Conservation (phyloP, 2,113 vertebrate genomes). For the Petroica traversi region DNA sequence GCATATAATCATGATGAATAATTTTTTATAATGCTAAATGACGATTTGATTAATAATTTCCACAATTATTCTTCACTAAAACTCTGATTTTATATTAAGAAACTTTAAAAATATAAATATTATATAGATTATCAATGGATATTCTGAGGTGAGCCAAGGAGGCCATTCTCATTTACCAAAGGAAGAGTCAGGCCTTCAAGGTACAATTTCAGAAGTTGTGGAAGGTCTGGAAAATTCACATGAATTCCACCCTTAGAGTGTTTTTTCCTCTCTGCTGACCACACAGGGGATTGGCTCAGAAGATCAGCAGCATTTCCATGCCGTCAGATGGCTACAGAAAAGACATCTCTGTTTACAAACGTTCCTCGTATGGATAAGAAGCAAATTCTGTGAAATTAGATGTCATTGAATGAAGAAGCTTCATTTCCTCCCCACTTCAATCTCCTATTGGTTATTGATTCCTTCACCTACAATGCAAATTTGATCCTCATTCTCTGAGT, state of each 20-base stretch:
- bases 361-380: background rate
- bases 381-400: background rate
- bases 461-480: background rate
- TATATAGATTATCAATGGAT: background rate
- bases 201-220: background rate
- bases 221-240: background rate
- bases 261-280: background rate
- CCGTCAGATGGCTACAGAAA: background rate
- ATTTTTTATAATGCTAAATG: background rate
- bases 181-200: background rate
- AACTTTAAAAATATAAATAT: background rate
- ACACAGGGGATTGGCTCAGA: background rate
- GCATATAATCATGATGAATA: background rate
- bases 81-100: background rate
- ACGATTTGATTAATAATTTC: background rate
- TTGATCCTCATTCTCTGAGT: background rate
- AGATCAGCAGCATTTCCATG: background rate
- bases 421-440: background rate
- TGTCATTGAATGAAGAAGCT: background rate
- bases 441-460: background rate
- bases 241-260: background rate
- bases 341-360: background rate
- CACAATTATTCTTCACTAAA: background rate
- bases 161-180: background rate
- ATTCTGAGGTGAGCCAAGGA: background rate